phyloP scores from a whole-genome alignment of 92 coral and sea anemone species.

The Umimayanthus kanabou region DNA sequence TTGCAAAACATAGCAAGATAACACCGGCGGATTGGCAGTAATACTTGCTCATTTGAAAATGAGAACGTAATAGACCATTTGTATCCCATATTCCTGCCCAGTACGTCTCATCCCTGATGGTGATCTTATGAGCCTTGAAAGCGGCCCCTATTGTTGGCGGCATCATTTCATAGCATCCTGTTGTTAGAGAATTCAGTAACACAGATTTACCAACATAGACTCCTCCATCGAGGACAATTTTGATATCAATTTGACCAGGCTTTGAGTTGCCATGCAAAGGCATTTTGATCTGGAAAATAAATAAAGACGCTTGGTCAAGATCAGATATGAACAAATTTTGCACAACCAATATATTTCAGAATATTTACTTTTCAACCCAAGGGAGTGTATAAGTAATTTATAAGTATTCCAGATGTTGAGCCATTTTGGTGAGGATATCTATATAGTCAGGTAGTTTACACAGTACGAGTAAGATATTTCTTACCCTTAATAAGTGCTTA shows the following conservation, averaged over 20 bases:
- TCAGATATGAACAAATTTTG: no score
- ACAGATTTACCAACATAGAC: constrained; percentile 14
- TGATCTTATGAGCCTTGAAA: background rate
- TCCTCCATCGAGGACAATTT: constrained; percentile 15
- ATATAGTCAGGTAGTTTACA: no score
- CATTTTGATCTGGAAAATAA: background rate
- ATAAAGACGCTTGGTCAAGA: no score
- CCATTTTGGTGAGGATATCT: no score
- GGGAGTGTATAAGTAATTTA: no score
- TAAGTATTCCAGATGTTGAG: no score
- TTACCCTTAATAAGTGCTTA: no score
- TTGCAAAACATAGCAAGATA: constrained; percentile 26
- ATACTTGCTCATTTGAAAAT: background rate
- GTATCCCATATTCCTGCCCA: background rate
- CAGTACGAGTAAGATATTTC: no score
- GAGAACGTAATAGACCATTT: background rate
- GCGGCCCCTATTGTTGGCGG: background rate
- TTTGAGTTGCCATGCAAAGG: background rate
- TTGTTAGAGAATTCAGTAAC: background rate
- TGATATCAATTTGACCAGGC: background rate
- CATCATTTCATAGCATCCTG: background rate
- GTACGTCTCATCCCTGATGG: background rate
- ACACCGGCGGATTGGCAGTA: background rate
- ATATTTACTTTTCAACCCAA: no score
- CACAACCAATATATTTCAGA: no score